phyloP scores from a whole-genome alignment of 2,113 vertebrate genomes.

The Bubo scandiacus region DNA sequence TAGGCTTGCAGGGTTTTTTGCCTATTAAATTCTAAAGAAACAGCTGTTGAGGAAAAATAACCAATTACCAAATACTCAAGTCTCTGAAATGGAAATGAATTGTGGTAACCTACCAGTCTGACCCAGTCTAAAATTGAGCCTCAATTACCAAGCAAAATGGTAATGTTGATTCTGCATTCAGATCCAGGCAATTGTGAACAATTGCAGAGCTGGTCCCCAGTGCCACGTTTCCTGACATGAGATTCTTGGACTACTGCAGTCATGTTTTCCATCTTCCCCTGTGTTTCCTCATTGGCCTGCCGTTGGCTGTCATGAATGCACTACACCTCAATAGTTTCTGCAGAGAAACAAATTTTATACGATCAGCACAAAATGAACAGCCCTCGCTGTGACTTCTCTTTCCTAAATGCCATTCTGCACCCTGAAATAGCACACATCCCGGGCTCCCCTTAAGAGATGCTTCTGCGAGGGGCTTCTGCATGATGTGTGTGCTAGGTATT shows the following conservation, averaged over 20 bases:
- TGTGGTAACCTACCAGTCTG: background rate
- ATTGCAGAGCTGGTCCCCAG: background rate
- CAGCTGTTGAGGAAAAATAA: background rate
- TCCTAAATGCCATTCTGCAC: rapidly evolving
- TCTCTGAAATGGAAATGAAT: background rate
- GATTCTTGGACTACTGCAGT: conserved; percentile 81
- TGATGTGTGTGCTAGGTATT: rapidly evolving
- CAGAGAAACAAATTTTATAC: conserved; percentile 70
- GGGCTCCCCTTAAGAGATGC: background rate
- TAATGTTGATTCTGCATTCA: background rate
- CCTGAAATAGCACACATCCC: background rate
- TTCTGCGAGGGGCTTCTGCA: background rate
- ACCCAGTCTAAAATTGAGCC: background rate
- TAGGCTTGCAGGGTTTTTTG: background rate
- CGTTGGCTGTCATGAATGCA: conserved; percentile 32
- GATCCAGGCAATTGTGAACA: background rate
- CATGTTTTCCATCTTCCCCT: conserved; percentile 42
- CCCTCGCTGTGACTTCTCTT: background rate
- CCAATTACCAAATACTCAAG: background rate
- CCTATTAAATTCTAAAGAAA: background rate
- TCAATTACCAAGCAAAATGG: background rate
- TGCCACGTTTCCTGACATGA: background rate
- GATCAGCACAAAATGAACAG: conserved; percentile 34
- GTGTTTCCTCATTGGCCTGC: conserved; percentile 66
- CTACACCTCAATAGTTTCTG: conserved; percentile 28